A percentile compares a stretch with the other conserved stretches of the same genome.
Conservation (phyloP, 2,113 vertebrate genomes). For the Eudyptes chrysolophus region DNA sequence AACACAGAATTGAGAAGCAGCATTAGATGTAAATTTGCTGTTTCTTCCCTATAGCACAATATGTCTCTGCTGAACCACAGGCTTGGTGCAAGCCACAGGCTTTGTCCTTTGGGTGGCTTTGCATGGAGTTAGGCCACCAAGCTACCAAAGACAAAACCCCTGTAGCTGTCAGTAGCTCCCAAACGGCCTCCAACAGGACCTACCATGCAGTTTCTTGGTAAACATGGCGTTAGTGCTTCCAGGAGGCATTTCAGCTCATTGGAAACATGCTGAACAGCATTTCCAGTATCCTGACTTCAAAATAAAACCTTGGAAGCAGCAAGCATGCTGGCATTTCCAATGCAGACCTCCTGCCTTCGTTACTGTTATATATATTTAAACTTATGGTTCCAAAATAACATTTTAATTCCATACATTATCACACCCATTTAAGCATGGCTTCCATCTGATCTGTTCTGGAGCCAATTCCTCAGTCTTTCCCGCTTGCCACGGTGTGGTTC, state of each 20-base stretch:
- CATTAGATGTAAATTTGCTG: not conserved
- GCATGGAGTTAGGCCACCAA: not conserved
- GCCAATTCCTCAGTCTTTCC: not conserved
- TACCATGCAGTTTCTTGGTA: not conserved
- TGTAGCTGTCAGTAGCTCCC: not conserved
- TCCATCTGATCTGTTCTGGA: not conserved
- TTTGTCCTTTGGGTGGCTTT: not conserved
- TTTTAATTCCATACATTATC: constrained; percentile 7
- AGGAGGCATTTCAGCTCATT: not conserved
- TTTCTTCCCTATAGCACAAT: not conserved
- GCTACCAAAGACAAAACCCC: not conserved
- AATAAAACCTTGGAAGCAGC: constrained; percentile 41
- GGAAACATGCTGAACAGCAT: not conserved
- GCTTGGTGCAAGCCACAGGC: not conserved
- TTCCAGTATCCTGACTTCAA: constrained; percentile 7
- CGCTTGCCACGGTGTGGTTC: not conserved
- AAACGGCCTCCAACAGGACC: not conserved
- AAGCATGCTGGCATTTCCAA: constrained; percentile 16
- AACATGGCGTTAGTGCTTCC: not conserved
- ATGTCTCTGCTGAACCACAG: not conserved
- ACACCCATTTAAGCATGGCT: not conserved
- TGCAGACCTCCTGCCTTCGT: not conserved
- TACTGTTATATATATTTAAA: constrained; percentile 15
- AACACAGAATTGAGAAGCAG: not conserved
- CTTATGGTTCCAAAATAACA: not conserved